Conservation (phyloP, 92 coral and sea anemone species). For the Nematostella vectensis region DNA sequence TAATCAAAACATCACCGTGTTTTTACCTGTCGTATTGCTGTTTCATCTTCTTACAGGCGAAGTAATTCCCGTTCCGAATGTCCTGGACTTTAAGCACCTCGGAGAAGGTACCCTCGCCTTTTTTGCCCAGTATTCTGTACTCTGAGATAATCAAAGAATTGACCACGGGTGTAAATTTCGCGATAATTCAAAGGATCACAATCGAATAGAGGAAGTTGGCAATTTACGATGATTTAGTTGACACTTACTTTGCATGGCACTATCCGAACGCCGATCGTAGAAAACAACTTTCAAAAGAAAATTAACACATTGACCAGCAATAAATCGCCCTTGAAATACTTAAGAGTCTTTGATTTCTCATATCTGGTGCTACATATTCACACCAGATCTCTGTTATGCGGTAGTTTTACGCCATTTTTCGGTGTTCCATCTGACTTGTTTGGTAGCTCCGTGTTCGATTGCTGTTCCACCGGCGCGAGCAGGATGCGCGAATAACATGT, state of each 20-base stretch:
- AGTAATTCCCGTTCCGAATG: constrained; percentile 85
- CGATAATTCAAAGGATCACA: neutral
- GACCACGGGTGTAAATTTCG: neutral
- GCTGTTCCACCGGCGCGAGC: constrained; percentile 6
- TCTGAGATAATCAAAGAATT: constrained; percentile 22
- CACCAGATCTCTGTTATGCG: no score
- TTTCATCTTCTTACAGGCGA: constrained; percentile 98
- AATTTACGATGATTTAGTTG: neutral
- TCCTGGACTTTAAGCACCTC: constrained; percentile 95
- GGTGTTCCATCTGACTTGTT: no score
- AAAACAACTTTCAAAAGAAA: no score
- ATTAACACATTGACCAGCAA: neutral
- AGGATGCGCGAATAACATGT: constrained; percentile 24
- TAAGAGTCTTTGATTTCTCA: neutral
- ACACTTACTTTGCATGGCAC: constrained; percentile 1
- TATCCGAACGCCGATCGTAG: no score
- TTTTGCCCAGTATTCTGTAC: constrained; percentile 94
- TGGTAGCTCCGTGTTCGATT: constrained; percentile 15
- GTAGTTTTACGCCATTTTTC: no score
- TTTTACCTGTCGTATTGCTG: constrained; percentile 87
- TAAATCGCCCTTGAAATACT: neutral
- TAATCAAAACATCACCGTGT: neutral
- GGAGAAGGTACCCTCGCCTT: constrained; percentile 98
- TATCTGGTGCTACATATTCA: no score
- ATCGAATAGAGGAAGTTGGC: neutral